A percentile compares a stretch with the other conserved stretches of the same genome.
phyloP scores from a whole-genome alignment of 1,140 invertebrate genomes.

The Drosophila pseudoobscura region DNA sequence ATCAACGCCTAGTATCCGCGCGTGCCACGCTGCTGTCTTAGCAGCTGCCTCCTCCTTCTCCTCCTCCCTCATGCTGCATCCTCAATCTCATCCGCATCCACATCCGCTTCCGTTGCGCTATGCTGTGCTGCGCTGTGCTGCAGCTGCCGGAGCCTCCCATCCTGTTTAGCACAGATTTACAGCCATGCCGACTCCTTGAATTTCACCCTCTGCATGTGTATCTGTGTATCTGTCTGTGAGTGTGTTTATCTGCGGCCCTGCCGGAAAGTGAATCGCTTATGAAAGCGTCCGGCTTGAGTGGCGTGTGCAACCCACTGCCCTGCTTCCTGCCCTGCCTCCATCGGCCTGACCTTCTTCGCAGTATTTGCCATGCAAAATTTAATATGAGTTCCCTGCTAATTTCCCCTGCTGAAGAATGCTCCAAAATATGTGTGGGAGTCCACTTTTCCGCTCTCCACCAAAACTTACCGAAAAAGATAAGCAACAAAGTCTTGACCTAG shows the following conservation, averaged over 20 bases:
- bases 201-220: constrained; percentile 19
- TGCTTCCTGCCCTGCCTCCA: not conserved
- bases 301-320: not conserved
- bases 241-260: constrained; percentile 66
- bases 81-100: constrained; percentile 27
- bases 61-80: constrained; percentile 1
- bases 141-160: constrained; percentile 67
- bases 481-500: constrained; percentile 74
- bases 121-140: constrained; percentile 30
- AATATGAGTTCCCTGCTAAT: constrained; percentile 68
- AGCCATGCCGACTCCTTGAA: constrained; percentile 56
- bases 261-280: constrained; percentile 79
- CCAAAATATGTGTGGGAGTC: constrained; percentile 45
- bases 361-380: constrained; percentile 64
- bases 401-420: constrained; percentile 66
- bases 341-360: constrained; percentile 49
- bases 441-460: constrained; percentile 9
- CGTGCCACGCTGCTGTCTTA: constrained; percentile 41
- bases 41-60: not conserved
- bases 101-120: constrained; percentile 65
- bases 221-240: constrained; percentile 4
- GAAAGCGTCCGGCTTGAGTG: constrained; percentile 55
- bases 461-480: constrained; percentile 61
- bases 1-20: constrained; percentile 65
- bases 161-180: constrained; percentile 74